Evolutionary conservation across 2,797 vertebrate species (phyloP), one percentile per base, ranked within the genome.

Genomic region (Molossus molossus): DNA sequence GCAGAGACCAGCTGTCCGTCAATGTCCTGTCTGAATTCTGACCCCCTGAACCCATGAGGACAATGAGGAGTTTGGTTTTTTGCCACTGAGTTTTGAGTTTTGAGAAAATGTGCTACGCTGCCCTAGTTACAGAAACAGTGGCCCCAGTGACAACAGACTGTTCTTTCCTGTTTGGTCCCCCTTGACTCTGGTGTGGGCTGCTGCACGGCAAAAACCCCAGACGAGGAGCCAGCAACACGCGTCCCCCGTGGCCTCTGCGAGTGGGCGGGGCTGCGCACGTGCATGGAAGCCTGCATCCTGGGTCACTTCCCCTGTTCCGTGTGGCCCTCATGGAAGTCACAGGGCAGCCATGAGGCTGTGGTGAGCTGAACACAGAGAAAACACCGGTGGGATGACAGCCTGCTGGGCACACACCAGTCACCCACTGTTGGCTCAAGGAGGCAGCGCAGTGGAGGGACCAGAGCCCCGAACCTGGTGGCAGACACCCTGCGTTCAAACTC

Each of bases 381-480:
- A 18, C 70, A 15, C 12, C 3, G 0, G 0, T 10, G 0, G 25
- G 69, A 3, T 5, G 0, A 9, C n/a, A 7, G 4, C 25, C 62
- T n/a, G 53, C 37, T 0, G 0, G 14, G 23, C 9, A 3, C 55
- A 65, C n/a, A 27, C 55, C 29, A 15, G 48, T 25, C 88, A 18
- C n/a, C 23, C 40, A 17, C 55, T 13, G 25, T 57, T 40, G 0
- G 23, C 7, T 23, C 12, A 2, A 17, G 53, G 64, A n/a, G n/a
- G 40, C 13, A 27, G 67, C 7, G 4, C 13, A 15, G n/a, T 12
- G 33, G 20, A 15, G 33, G 9, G 57, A 53, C 33, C 37, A 40
- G 57, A 83, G 72, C 62, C 57, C 40, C 25, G 64, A 76, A 33
- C 3, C 50, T 18, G n/a, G 55, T 8, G 72, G 7, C 33, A n/a